Evolutionary conservation across 2,888 invertebrate species (phyloP), one percentile per base, ranked within the genome.

Genomic region (Oxycera nigricornis): DNA sequence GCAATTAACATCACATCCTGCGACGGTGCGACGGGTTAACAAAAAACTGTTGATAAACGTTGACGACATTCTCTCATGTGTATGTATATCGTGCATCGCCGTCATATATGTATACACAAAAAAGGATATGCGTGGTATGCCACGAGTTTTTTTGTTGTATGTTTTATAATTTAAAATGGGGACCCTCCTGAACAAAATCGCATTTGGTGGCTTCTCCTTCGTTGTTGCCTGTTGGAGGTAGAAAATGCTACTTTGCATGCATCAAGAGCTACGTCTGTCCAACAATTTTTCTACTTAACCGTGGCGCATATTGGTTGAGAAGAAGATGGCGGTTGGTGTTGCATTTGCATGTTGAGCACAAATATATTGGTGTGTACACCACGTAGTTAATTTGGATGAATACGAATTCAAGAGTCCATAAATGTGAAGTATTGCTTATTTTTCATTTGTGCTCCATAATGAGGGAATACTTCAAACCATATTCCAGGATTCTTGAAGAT

Each of bases 1-100:
- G 61, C 61, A 61, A 61, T 61, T 61, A 61, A 61, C 61, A 61
- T 61, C 31, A 17, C 31, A 61, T 61, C 61, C 9, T 28, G 28
- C 28, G 31, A 17, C 61, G 17, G 57, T 2, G 11, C 31, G 46
- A 46, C 46, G 46, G 46, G 14, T 46, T 46, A n/a, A 7, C 3
- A 46, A 46, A 35, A 35, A 46, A 46, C 11, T n/a, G 46, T 46
- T 46, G 46, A 46, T 46, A 46, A 46, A 46, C 46, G 46, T 46
- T 46, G 46, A 17, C 46, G 46, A 46, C 46, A 46, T 7, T 3
- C 46, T 46, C 46, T 17, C 11, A 3, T 7, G 17, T 46, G 17
- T 35, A 35, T 35, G 35, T 7, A 11, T 35, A 17, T 50, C 50
- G 35, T 46, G 46, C 46, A 46, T 46, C 46, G 17, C 28, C n/a